A percentile compares a stretch with the other conserved stretches of the same genome.
phyloP scores from a whole-genome alignment of 92 coral and sea anemone genomes.

The Paragorgia papillata region DNA sequence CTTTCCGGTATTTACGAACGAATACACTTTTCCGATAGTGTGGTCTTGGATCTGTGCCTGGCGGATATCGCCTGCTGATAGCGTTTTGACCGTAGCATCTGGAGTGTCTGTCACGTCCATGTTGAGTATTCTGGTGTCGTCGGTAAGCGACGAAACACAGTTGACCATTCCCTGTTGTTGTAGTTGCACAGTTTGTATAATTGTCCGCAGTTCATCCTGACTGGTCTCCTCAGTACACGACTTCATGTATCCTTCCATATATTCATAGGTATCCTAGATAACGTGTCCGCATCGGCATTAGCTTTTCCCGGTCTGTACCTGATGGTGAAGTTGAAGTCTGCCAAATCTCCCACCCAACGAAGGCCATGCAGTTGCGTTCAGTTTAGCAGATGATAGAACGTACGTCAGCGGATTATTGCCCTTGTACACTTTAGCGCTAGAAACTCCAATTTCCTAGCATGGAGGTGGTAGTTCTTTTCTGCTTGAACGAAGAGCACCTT shows the following conservation, averaged over 20 bases:
- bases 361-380: constrained; percentile 49
- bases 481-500: constrained; percentile 47
- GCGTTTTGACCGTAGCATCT: neutral
- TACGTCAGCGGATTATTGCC: constrained; percentile 50
- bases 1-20: neutral
- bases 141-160: constrained; percentile 37
- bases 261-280: constrained; percentile 38
- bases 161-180: constrained; percentile 43
- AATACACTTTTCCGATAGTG: constrained; percentile 1
- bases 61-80: neutral
- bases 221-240: constrained; percentile 29
- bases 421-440: constrained; percentile 43
- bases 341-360: constrained; percentile 51
- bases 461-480: constrained; percentile 57
- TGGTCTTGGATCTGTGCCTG: constrained; percentile 28
- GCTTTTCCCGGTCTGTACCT: constrained; percentile 39
- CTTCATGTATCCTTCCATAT: constrained; percentile 31
- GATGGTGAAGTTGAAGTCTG: constrained; percentile 57
- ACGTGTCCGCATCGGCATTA: constrained; percentile 48
- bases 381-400: constrained; percentile 29
- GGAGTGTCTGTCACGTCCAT: neutral
- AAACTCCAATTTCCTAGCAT: constrained; percentile 52
- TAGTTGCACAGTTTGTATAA: neutral
- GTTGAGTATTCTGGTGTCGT: neutral
- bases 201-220: constrained; percentile 15